These are phyloP conservation scores for Vulpes lagopus DNA, from an alignment of 2,113 vertebrate genomes.

Conservation along the genomic window DNA sequence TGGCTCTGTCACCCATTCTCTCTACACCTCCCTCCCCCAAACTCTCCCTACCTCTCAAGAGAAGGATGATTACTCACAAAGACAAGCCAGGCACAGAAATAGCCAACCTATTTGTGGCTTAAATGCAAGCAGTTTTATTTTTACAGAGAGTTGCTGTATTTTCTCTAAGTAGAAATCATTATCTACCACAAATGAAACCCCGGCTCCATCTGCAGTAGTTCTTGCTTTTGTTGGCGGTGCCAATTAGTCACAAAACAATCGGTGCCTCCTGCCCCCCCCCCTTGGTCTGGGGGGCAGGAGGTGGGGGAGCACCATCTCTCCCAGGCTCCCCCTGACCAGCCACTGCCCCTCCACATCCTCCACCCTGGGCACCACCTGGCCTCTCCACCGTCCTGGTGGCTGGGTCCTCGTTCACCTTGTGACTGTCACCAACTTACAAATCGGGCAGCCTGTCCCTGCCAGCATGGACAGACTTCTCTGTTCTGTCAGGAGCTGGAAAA, in stretches of 20 bases:
- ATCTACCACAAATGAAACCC: constrained; percentile 56
- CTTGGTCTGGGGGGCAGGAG: background rate
- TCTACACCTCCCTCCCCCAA: background rate
- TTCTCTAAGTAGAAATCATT: constrained; percentile 73
- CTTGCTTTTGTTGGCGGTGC: constrained; percentile 52
- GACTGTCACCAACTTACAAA: background rate
- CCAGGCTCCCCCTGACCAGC: background rate
- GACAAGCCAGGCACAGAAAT: constrained; percentile 73
- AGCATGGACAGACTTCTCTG: background rate
- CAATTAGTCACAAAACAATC: constrained; percentile 68
- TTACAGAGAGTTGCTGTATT: constrained; percentile 67
- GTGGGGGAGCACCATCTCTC: background rate
- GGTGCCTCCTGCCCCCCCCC: background rate
- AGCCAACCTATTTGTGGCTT: constrained; percentile 80
- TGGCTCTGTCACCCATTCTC: background rate
- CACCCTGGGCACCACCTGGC: background rate
- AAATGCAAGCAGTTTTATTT: constrained; percentile 78
- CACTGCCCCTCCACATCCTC: accelerated
- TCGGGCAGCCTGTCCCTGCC: background rate
- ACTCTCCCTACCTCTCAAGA: constrained; percentile 45
- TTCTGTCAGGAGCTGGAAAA: background rate
- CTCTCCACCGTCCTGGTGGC: background rate
- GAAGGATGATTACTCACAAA: constrained; percentile 61
- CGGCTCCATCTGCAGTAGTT: constrained; percentile 64
- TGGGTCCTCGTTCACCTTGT: background rate